Conservation (phyloP, 2,888 invertebrate genomes). For the Nebria salina region DNA sequence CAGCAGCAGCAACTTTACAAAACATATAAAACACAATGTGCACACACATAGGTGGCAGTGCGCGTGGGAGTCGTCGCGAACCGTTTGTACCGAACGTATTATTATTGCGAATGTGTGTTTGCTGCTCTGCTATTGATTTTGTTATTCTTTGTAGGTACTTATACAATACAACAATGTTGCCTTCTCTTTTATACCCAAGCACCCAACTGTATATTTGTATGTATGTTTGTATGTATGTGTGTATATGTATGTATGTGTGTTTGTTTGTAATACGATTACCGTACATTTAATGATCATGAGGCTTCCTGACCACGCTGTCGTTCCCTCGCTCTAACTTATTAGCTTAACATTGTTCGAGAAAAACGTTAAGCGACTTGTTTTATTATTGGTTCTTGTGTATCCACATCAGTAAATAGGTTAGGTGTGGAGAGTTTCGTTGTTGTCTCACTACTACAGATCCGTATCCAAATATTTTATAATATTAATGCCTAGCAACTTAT, state of each 20-base stretch:
- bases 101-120: conserved; percentile 37
- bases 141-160: conserved; percentile 29
- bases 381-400: conserved; percentile 12
- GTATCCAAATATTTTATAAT: not conserved
- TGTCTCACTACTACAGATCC: conserved; percentile 6
- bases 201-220: not conserved
- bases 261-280: conserved; percentile 18
- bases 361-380: conserved; percentile 7
- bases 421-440: not conserved
- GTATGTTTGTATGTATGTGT: not conserved
- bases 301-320: conserved; percentile 1
- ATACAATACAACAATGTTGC: not conserved
- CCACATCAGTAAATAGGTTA: conserved; percentile 12
- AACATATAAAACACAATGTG: conserved; percentile 19
- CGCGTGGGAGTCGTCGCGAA: conserved; percentile 36
- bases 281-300: conserved; percentile 10
- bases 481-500: not conserved
- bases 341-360: conserved; percentile 18
- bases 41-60: conserved; percentile 26
- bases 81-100: conserved; percentile 11
- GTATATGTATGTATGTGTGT: not conserved
- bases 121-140: conserved; percentile 36
- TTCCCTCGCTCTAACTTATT: conserved; percentile 11
- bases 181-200: not conserved
- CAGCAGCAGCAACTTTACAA: conserved; percentile 17